These are phyloP conservation scores for Rhinogobius similis DNA, from an alignment of 2,113 vertebrate genomes.

Conservation along the genomic window DNA sequence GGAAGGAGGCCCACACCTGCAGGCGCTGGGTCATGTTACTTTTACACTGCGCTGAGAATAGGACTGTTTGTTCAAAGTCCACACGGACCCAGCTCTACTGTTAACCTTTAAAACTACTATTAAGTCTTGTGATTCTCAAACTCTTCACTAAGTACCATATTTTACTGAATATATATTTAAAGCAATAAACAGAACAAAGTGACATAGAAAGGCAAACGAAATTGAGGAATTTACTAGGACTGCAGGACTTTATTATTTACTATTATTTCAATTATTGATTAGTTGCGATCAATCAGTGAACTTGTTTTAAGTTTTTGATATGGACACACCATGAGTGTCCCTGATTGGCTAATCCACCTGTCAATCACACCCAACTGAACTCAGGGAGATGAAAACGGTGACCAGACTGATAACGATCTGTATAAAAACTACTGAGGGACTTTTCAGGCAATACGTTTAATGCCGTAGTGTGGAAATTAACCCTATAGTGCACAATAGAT, in stretches of 20 bases:
- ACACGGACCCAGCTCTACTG: background rate
- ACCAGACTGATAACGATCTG: too few relatives aligned
- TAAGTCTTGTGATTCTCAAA: background rate
- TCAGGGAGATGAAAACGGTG: too few relatives aligned
- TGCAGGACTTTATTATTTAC: too few relatives aligned
- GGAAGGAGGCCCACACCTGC: constrained; percentile 29
- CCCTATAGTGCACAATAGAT: background rate
- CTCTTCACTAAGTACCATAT: background rate
- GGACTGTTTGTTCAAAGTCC: constrained; percentile 15
- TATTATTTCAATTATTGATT: too few relatives aligned
- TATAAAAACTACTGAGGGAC: too few relatives aligned
- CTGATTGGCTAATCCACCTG: background rate
- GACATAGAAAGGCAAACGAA: too few relatives aligned
- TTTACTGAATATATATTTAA: too few relatives aligned
- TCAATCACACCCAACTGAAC: too few relatives aligned
- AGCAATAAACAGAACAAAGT: too few relatives aligned
- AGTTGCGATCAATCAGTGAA: too few relatives aligned
- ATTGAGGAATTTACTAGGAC: too few relatives aligned
- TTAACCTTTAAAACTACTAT: background rate
- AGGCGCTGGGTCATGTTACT: constrained; percentile 3
- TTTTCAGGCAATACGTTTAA: background rate
- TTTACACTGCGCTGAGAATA: constrained; percentile 5
- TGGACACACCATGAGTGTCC: background rate
- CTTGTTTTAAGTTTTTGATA: constrained; percentile 26
- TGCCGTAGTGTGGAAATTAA: background rate